These are phyloP conservation scores for Thaleichthys pacificus DNA, from an alignment of 2,797 vertebrate species.

Conservation along the genomic window DNA sequence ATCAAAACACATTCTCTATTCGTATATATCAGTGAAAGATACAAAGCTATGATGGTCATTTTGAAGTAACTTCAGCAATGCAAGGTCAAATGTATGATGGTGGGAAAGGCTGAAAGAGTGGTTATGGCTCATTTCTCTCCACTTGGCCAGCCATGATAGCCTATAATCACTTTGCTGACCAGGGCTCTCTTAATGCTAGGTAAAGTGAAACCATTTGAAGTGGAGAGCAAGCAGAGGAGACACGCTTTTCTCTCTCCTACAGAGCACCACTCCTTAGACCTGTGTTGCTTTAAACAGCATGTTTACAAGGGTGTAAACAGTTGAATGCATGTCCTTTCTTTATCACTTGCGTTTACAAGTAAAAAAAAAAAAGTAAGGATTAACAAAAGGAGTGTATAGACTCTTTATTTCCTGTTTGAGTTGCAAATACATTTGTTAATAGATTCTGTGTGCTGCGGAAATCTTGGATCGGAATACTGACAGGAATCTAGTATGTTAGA, in stretches of 20 bases:
- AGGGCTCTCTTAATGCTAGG: constrained; percentile 8
- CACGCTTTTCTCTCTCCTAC: background rate
- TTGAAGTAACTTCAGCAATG: background rate
- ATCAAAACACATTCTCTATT: too few relatives aligned
- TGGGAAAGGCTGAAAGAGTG: background rate
- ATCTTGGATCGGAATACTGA: background rate
- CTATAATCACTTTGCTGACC: constrained; percentile 9
- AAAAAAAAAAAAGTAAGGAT: too few relatives aligned
- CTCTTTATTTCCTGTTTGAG: too few relatives aligned
- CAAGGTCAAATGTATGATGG: background rate
- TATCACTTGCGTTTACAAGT: background rate
- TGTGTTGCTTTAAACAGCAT: background rate
- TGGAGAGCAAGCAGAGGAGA: background rate
- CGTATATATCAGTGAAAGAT: background rate
- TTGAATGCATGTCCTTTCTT: background rate
- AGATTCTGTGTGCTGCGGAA: too few relatives aligned
- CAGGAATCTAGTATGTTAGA: too few relatives aligned
- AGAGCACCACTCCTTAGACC: background rate
- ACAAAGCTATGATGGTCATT: background rate
- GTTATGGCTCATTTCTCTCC: constrained; percentile 4
- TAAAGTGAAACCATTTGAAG: background rate
- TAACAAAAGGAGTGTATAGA: too few relatives aligned
- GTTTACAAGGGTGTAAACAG: background rate
- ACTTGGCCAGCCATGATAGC: background rate
- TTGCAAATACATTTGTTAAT: too few relatives aligned